Evolutionary conservation across 2,113 vertebrate genomes (phyloP).

Genomic region (Herpetotheres cachinnans): DNA sequence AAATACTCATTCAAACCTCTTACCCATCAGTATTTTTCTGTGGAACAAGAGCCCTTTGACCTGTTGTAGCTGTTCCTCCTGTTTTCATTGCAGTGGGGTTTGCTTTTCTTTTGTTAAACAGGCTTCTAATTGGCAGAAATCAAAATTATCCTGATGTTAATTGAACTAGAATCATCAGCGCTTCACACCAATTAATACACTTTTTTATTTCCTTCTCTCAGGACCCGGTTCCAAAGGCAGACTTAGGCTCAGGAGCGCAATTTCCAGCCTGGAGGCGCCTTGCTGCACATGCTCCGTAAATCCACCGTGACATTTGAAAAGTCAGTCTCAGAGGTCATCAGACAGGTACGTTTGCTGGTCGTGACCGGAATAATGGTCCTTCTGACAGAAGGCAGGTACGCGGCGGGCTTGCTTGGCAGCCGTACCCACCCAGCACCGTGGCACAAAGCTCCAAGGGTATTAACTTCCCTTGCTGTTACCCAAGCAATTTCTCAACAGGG

Average conservation of each 20-base stretch:
- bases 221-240: not conserved
- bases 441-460: not conserved
- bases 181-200: not conserved
- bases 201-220: not conserved
- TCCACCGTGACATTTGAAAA: not conserved
- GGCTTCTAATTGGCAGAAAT: not conserved
- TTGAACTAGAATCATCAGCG: fast-evolving
- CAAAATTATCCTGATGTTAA: not conserved
- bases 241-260: not conserved
- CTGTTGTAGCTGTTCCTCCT: not conserved
- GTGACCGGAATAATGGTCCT: fast-evolving
- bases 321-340: not conserved
- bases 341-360: not conserved
- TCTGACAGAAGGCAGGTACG: not conserved
- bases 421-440: not conserved
- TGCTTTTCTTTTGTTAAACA: not conserved
- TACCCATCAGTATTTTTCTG: not conserved
- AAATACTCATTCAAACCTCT: not conserved
- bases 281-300: not conserved
- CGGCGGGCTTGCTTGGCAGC: not conserved
- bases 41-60: not conserved
- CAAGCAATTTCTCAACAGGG: not conserved
- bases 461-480: not conserved
- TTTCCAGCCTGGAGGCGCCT: not conserved
- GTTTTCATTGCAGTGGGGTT: not conserved